Evolutionary conservation across 2,113 vertebrate species (phyloP), one percentile per base, ranked within the genome.

Genomic region (Saccopteryx bilineata): DNA sequence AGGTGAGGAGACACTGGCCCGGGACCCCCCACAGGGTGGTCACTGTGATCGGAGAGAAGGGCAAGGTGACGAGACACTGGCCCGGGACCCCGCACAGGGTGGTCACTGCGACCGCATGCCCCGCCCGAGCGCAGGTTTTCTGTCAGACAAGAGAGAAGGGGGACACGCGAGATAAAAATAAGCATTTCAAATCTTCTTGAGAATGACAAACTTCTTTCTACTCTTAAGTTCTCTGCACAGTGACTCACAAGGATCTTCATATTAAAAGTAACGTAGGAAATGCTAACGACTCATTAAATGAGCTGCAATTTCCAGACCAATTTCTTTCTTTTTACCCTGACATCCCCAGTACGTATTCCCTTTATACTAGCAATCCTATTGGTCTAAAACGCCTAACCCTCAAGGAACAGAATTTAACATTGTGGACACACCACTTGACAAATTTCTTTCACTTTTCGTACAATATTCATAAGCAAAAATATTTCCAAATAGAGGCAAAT

Each of bases 101-200:
- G n/a, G 26, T 48, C 81, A 39, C 39, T 39, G 39, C 39, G 39
- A 39, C 3, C 39, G 39, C 39, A 39, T 39, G 39, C 39, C 39
- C 39, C 39, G 3, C 39, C 39, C 39, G 39, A 39, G 39, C 68
- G 91, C 75, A 66, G 86, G 48, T 52, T 89, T 95, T 83, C 23
- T 75, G 5, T 90, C 9, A 91, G 33, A 86, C 21, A 58, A 74
- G 28, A 74, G 24, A 31, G 82, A 91, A 66, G 18, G 7, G 2
- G 10, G 4, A 63, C 21, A 24, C 5, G 24, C 66, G 39, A 93
- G 81, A 96, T 56, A 81, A 97, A 94, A 92, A 81, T 89, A 83
- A 87, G 7, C 15, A 52, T 94, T 84, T 71, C 13, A 66, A 90
- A 94, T 81, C 33, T 90, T 93, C 17, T 48, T n/a, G 71, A 85